Conservation (phyloP, 2,113 vertebrate genomes). For the Rhadina sibilatrix region DNA sequence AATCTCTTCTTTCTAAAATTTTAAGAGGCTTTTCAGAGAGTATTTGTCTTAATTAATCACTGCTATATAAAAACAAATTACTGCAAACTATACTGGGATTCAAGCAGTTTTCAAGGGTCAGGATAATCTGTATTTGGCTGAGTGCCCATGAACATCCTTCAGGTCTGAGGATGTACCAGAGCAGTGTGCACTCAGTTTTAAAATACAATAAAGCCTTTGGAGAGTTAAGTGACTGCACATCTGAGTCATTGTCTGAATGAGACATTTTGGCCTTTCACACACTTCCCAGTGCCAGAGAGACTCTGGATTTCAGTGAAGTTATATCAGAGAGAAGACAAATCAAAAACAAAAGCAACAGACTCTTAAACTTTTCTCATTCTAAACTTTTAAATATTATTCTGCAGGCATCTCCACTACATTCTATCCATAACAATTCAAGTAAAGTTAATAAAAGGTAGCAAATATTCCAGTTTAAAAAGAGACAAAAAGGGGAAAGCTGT, state of each 20-base stretch:
- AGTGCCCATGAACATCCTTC: not conserved
- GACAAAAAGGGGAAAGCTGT: not conserved
- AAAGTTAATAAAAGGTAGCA: not conserved
- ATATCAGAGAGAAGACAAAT: not conserved
- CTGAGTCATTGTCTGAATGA: not conserved
- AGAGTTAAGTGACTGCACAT: not conserved
- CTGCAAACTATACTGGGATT: not conserved
- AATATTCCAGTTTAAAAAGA: not conserved
- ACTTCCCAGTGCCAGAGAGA: not conserved
- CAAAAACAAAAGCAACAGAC: not conserved
- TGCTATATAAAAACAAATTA: not conserved
- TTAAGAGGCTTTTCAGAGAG: not conserved
- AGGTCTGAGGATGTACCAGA: not conserved
- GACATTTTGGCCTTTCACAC: not conserved
- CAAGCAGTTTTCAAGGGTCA: not conserved
- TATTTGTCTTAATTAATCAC: not conserved
- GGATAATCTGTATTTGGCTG: not conserved
- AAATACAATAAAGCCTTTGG: not conserved
- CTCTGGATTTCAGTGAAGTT: not conserved
- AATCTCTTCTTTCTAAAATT: not conserved
- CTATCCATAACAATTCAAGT: not conserved
- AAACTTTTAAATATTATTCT: not conserved
- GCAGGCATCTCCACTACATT: not conserved
- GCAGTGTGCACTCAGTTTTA: not conserved
- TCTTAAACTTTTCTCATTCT: not conserved